These are phyloP conservation scores for Rhineura floridana DNA, from an alignment of 2,113 vertebrate genomes.

Conservation along the genomic window DNA sequence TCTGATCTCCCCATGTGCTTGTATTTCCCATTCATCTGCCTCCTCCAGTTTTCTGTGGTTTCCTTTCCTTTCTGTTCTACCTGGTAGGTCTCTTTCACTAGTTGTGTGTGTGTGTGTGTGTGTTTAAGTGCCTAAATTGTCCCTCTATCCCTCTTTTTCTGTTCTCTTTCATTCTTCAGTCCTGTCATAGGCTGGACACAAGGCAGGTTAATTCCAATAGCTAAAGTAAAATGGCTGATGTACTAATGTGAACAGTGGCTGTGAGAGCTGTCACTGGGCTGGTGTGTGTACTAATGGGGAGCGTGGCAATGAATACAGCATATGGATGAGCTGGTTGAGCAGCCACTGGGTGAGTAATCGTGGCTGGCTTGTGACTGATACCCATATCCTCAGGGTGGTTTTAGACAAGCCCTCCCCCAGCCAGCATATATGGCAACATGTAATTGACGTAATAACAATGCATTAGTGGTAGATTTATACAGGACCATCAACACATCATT, in stretches of 20 bases:
- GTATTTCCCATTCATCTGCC: not conserved
- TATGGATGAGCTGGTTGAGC: not conserved
- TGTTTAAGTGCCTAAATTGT: not conserved
- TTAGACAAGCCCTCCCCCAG: not conserved
- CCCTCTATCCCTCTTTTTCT: not conserved
- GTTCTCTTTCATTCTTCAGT: not conserved
- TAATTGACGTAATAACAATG: too few relatives aligned
- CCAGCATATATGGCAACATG: too few relatives aligned
- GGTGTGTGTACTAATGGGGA: not conserved
- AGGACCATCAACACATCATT: too few relatives aligned
- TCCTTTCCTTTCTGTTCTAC: not conserved
- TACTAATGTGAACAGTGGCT: not conserved
- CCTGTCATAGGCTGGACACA: not conserved
- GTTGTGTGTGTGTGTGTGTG: too few relatives aligned
- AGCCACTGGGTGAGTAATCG: not conserved
- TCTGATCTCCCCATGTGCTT: not conserved
- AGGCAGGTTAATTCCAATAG: not conserved
- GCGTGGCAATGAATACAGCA: not conserved
- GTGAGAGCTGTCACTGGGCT: not conserved
- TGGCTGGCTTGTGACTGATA: not conserved
- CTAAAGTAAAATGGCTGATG: constrained; percentile 25
- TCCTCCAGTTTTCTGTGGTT: not conserved
- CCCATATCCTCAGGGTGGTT: not conserved
- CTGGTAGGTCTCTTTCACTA: not conserved
- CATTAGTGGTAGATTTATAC: too few relatives aligned